Evolutionary conservation across 2,113 vertebrate species (phyloP), one percentile per base, ranked within the genome.

Genomic region (Clarias gariepinus): DNA sequence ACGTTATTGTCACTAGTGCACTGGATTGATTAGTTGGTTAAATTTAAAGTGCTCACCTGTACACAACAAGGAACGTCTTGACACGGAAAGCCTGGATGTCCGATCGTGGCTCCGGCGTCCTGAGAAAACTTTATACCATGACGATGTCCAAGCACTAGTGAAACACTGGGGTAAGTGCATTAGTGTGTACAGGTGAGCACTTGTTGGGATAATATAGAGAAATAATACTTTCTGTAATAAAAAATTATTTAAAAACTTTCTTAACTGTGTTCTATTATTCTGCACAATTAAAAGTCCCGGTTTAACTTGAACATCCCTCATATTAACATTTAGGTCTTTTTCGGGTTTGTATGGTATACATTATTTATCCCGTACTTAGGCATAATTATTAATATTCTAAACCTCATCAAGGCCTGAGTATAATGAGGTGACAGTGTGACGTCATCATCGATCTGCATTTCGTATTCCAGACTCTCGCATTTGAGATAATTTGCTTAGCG

Each of bases 401-500:
- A 18, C 57, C 28, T 74, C 83, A 74, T 52, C 16, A 60, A 1
- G 53, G 53, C 36, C 28, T n/a, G 94, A 91, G 78, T 66, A 89
- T 94, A 92, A 93, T 93, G 92, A 93, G 91, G 91, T 92, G 93
- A 92, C 90, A n/a, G 89, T 90, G 89, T 92, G 93, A 89, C 88
- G 89, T 68, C 88, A 90, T 77, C 90, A 93, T 93, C 93, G 92
- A 91, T 41, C 33, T 73, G 53, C 88, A 90, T 90, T 92, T 89
- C 89, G 89, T 89, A 89, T 92, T 94, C 92, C 92, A 90, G 90
- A 82, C 91, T 89, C 85, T 90, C 89, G 89, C 92, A 91, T 92
- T 92, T 92, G 93, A 93, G 94, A 94, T 95, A 93, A 94, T 94
- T 94, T 93, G 91, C 84, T 82, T 85, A 87, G 93, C 94, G 92